Percentiles rank a stretch among this genome's conserved stretches.
Conservation (phyloP, 2,888 invertebrate genomes). For the Hirtodrosophila trivittata region DNA sequence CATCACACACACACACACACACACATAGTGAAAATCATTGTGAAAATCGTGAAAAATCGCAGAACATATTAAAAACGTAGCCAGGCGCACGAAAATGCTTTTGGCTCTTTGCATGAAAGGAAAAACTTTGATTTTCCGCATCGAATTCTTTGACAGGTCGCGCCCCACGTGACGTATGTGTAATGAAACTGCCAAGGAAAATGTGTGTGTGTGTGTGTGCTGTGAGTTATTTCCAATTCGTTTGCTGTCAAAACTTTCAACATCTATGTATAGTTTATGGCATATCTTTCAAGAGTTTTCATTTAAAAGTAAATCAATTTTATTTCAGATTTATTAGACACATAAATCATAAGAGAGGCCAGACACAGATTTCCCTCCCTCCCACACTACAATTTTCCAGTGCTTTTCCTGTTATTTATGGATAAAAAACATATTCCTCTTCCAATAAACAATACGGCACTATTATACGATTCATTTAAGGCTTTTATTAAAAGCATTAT, state of each 20-base stretch:
- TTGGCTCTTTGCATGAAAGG: conserved; percentile 18
- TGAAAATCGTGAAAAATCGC: conserved; percentile 34
- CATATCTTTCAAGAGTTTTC: conserved; percentile 26
- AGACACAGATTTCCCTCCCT: neutral
- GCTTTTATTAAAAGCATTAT: neutral
- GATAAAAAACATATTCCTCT: neutral
- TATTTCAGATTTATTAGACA: conserved; percentile 49
- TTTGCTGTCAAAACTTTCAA: conserved; percentile 51
- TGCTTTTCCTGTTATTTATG: conserved; percentile 25
- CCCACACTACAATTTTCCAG: neutral
- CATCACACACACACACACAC: conserved; percentile 13
- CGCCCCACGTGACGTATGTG: conserved; percentile 58
- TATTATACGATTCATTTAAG: conserved; percentile 13
- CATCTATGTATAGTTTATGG: conserved; percentile 45
- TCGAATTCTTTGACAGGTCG: conserved; percentile 34
- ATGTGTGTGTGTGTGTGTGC: neutral
- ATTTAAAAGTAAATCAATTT: conserved; percentile 40
- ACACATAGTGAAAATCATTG: conserved; percentile 58
- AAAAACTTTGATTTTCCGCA: conserved; percentile 26
- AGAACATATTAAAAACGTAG: conserved; percentile 46
- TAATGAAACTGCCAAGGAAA: conserved; percentile 56
- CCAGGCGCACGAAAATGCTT: conserved; percentile 24
- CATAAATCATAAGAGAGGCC: conserved; percentile 42
- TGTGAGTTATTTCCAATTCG: conserved; percentile 42
- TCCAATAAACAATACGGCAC: conserved; percentile 23